Base-by-base conservation (phyloP, 2,113 vertebrate genomes). In the Piaya cayana region DNA sequence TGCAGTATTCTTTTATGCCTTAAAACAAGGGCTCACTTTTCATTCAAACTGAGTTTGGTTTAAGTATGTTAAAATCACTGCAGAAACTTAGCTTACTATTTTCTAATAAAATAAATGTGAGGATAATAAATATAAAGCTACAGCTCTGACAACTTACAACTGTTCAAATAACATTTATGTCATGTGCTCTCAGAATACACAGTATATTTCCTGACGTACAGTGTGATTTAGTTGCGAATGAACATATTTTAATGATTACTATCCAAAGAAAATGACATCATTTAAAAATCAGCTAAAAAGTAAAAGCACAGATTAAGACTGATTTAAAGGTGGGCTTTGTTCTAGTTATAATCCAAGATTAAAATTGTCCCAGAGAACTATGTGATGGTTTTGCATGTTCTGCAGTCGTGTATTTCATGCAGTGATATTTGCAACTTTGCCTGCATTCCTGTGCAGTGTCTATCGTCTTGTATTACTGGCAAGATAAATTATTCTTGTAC, bases 221-320 rank as follows among this genome's bases (percentile, higher is more conserved):
- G 23, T 16, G 7, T 63, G 14, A 62, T 53, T 71, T 72, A 29
- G 4, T 85, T 90, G 65, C 12, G 5, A 26, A 37, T 67, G 26
- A 87, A 55, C 26, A 6, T 68, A 4, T 56, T 95, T 50, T 80
- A 49, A 43, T 45, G 39, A 30, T 29, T 82, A 21, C 19, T 94
- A 23, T 43, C 32, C 18, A 10, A 88, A 69, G 25, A 49, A 18
- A 93, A 58, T 20, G 17, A 16, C 0, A 0, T 42, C 6, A 64
- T 91, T 49, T 79, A 27, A 79, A 72, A 74, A 37, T 34, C 3
- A 43, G 4, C 22, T 70, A 21, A 22, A 53, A 79, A 75, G 12
- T 8, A 43, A 12, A 76, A 60, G n/a, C 15, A 22, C 2, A 3
- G 27, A 58, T 92, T 72, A 72, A 72, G 58, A 72, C 19, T 18